These are phyloP conservation scores for Plebejus argus DNA, from an alignment of 2,888 invertebrate species.

Conservation along the genomic window DNA sequence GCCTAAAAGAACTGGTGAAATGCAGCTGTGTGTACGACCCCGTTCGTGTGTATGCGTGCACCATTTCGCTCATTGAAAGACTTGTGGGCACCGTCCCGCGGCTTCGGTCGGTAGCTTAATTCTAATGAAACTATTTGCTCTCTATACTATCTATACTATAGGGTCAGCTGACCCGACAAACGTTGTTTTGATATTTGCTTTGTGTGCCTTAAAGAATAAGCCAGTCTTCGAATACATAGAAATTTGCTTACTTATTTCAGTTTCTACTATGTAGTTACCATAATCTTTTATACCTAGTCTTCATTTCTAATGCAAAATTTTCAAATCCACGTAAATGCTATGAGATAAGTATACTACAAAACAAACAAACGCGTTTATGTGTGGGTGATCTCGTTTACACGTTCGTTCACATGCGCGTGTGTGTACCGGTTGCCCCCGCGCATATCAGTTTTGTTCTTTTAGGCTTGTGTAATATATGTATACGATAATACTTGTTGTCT, in stretches of 20 bases:
- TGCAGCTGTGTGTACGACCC: constrained; percentile 66
- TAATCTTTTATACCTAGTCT: too few relatives aligned
- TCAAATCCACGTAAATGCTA: neutral
- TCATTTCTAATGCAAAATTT: neutral
- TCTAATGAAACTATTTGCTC: too few relatives aligned
- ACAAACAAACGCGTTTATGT: constrained; percentile 43
- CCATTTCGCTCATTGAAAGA: constrained; percentile 57
- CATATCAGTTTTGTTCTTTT: constrained; percentile 69
- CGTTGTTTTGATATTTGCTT: too few relatives aligned
- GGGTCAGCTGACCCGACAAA: too few relatives aligned
- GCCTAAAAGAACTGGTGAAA: constrained; percentile 71
- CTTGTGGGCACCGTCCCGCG: constrained; percentile 5
- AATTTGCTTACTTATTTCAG: too few relatives aligned
- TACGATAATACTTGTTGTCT: constrained; percentile 54
- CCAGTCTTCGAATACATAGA: too few relatives aligned
- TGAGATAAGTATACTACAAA: neutral
- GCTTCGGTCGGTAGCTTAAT: too few relatives aligned
- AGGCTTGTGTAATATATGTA: constrained; percentile 60
- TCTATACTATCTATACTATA: too few relatives aligned
- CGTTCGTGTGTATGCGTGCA: constrained; percentile 58
- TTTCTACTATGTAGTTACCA: too few relatives aligned
- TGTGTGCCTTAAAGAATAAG: too few relatives aligned
- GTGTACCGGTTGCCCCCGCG: constrained; percentile 73
- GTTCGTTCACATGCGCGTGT: constrained; percentile 64
- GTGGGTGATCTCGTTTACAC: constrained; percentile 67